phyloP scores from a whole-genome alignment of 2,888 invertebrate genomes.

The Xestia rhomboidea region DNA sequence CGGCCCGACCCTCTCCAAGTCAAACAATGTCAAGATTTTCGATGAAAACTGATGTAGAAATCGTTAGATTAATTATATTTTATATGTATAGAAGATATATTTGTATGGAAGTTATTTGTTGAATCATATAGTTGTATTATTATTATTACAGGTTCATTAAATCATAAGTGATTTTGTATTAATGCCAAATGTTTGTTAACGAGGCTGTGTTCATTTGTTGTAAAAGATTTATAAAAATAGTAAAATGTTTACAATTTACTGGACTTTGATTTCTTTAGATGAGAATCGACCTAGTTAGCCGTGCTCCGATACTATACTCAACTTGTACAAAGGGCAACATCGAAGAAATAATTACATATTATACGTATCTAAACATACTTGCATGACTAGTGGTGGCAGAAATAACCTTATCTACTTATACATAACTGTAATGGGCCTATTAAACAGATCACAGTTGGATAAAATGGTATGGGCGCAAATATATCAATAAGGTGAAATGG shows the following conservation, averaged over 20 bases:
- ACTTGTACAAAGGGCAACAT: conserved; percentile 5
- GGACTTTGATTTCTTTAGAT: conserved; percentile 71
- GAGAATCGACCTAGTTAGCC: conserved; percentile 41
- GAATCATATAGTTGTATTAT: conserved; percentile 67
- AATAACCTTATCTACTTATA: conserved; percentile 21
- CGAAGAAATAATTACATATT: conserved; percentile 14
- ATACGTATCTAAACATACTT: conserved; percentile 27
- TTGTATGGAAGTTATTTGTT: conserved; percentile 68
- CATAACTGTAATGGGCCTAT: conserved; percentile 6
- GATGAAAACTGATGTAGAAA: conserved; percentile 68
- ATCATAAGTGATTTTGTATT: conserved; percentile 69
- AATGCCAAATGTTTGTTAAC: conserved; percentile 73
- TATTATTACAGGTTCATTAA: conserved; percentile 64
- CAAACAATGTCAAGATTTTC: conserved; percentile 74
- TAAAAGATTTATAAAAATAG: conserved; percentile 74
- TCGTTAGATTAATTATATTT: conserved; percentile 59
- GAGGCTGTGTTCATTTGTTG: conserved; percentile 76
- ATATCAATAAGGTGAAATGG: conserved; percentile 32
- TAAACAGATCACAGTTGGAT: conserved; percentile 16
- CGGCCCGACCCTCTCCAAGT: conserved; percentile 57
- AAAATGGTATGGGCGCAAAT: conserved; percentile 21
- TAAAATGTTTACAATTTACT: conserved; percentile 71
- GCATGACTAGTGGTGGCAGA: conserved; percentile 48
- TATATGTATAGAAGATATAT: conserved; percentile 66
- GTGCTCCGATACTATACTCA: conserved; percentile 2